Evolutionary conservation across 2,797 vertebrate species (phyloP), one percentile per base, ranked within the genome.

Genomic region (Karalla daura): DNA sequence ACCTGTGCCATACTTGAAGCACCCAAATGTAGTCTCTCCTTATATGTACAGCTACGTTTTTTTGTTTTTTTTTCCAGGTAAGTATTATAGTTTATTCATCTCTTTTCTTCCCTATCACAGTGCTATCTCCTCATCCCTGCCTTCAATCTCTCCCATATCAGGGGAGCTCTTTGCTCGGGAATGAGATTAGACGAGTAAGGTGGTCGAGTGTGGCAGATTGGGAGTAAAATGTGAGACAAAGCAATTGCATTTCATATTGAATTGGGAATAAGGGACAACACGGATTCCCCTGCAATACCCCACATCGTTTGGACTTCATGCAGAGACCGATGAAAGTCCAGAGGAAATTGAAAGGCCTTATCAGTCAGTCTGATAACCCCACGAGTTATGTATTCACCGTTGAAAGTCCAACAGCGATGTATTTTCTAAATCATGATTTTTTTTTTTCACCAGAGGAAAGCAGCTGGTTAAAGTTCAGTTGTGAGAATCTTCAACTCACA

Each of bases 191-290:
- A 90, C 89, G 86, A 85, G 72, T 87, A 66, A 76, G 71, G 81
- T 89, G 80, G 82, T 76, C n/a, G 58, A 80, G 80, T 88, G 81
- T 74, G 71, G 80, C 87, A 90, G 81, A 88, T 84, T 87, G 91
- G 89, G 90, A 92, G 77, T 87, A 78, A 86, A 90, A 90, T 87
- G 83, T 85, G 86, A 94, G 87, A 92, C 88, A 92, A 93, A 91
- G 91, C 90, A 93, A 94, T 94, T 91, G 92, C 85, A 87, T 92
- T 92, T 89, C 83, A 92, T 93, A 95, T 94, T 94, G 92, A 93
- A 92, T 90, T 91, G 94, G 93, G 93, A 94, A 90, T 93, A 92
- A 89, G 92, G 92, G 93, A 91, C 88, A 80, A 66, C 68, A 62
- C 47, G 44, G 70, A 83, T 63, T 83, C 77, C 74, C 70, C 62